Base-by-base conservation (phyloP, 2,113 vertebrate genomes). In the Strigops habroptila region DNA sequence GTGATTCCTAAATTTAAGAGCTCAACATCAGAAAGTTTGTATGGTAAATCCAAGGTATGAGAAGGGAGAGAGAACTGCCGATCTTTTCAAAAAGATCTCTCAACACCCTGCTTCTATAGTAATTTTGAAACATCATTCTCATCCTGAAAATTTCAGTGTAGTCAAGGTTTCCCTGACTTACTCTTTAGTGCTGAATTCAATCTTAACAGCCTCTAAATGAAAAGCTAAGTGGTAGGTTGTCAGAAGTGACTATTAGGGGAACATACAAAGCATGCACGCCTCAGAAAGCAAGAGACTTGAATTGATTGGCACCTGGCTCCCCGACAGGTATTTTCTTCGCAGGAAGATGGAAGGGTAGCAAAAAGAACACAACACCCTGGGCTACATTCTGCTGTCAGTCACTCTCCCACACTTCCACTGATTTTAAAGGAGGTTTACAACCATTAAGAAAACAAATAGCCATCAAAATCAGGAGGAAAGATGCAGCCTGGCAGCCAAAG, bases 341-440 rank as follows among this genome's bases (percentile, higher is more conserved):
- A 88, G 67, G 39, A 86, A 91, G 76, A 78, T 9, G 78, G 89
- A 93, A 92, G 55, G 35, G 69, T 49, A 70, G 62, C 10, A 80
- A 82, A 70, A 82, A 15, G 64, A 91, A 65, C 87, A 77, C 2
- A 3, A 73, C 83, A 86, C 71, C 22, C 63, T 28, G 65, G 70
- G 74, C 65, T 74, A 64, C 31, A 2, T 87, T 87, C 75, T 92
- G 64, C 76, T 82, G 80, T 89, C 92, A 93, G 46, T 91, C 91
- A 94, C 52, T 90, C 88, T 90, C 75, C 90, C 82, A 79, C 57
- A 60, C 69, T 81, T 59, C 57, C 91, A 39, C 65, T 30, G 24
- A 74, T 60, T 95, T 89, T 86, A 90, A 80, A 90, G 46, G 51
- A 92, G 79, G 83, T 83, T 88, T 90, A 91, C 82, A 94, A 73